phyloP scores from a whole-genome alignment of 2,888 invertebrate genomes.

The Stratiomys singularior region DNA sequence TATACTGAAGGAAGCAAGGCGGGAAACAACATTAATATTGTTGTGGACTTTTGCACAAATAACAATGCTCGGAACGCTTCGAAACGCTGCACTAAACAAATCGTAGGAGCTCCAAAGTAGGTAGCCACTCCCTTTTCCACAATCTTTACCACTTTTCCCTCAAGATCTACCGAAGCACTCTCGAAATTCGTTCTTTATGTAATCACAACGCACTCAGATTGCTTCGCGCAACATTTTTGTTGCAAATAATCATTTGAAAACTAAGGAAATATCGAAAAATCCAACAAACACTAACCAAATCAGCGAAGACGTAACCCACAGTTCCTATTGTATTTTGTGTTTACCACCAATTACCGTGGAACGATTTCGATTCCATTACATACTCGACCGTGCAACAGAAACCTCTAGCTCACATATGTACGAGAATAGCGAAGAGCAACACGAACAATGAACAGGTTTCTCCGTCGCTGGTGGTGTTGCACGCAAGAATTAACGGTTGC shows the following conservation, averaged over 20 bases:
- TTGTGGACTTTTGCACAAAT: too few species aligned
- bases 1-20: too few species aligned
- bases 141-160: not conserved
- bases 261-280: not conserved
- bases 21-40: too few species aligned
- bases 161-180: not conserved
- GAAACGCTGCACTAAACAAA: too few species aligned
- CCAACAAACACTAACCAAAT: not conserved
- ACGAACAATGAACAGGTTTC: too few species aligned
- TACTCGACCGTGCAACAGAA: not conserved
- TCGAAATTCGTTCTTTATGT: not conserved
- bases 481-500: not conserved
- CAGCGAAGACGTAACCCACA: not conserved
- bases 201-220: not conserved
- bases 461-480: not conserved
- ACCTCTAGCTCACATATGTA: not conserved
- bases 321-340: slow-evolving; percentile 27
- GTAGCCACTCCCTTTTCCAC: slow-evolving; percentile 28
- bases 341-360: slow-evolving; percentile 39
- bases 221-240: not conserved
- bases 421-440: too few species aligned
- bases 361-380: slow-evolving; percentile 4
- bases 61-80: too few species aligned
- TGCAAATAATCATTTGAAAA: not conserved
- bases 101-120: not conserved